Conservation (phyloP, 2,113 vertebrate genomes). For the Perca flavescens region DNA sequence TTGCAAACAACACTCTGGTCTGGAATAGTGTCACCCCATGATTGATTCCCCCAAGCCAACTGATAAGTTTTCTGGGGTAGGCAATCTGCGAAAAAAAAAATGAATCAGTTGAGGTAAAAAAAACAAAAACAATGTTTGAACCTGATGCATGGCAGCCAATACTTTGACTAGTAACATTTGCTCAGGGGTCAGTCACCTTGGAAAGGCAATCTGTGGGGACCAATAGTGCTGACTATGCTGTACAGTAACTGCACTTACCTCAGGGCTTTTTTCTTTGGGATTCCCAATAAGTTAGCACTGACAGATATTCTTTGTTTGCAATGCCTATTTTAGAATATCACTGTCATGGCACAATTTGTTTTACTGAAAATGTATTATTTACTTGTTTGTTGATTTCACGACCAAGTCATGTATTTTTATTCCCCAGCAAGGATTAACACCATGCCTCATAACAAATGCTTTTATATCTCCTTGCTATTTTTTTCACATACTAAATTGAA, state of each 20-base stretch:
- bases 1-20: constrained; percentile 75
- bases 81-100: constrained; percentile 78
- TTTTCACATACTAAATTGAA: constrained; percentile 54
- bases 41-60: constrained; percentile 79
- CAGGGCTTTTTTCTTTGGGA: constrained; percentile 27
- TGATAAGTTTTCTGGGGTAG: constrained; percentile 79
- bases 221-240: constrained; percentile 68
- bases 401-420: constrained; percentile 35
- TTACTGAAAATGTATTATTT: constrained; percentile 29
- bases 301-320: constrained; percentile 36
- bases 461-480: constrained; percentile 19
- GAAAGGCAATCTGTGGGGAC: constrained; percentile 73
- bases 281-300: constrained; percentile 33
- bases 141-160: constrained; percentile 72
- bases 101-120: constrained; percentile 66
- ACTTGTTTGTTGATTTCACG: constrained; percentile 39
- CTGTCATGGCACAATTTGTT: constrained; percentile 18
- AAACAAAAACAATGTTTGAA: constrained; percentile 75
- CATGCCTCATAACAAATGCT: constrained; percentile 37
- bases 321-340: constrained; percentile 40
- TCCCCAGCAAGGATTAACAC: constrained; percentile 13
- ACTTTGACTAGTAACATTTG: constrained; percentile 73
- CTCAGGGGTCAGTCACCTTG: constrained; percentile 73
- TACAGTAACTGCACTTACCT: constrained; percentile 60
- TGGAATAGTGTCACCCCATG: constrained; percentile 73